Evolutionary conservation across 2,797 vertebrate genomes (phyloP).

Genomic region (Labeo calbasu): DNA sequence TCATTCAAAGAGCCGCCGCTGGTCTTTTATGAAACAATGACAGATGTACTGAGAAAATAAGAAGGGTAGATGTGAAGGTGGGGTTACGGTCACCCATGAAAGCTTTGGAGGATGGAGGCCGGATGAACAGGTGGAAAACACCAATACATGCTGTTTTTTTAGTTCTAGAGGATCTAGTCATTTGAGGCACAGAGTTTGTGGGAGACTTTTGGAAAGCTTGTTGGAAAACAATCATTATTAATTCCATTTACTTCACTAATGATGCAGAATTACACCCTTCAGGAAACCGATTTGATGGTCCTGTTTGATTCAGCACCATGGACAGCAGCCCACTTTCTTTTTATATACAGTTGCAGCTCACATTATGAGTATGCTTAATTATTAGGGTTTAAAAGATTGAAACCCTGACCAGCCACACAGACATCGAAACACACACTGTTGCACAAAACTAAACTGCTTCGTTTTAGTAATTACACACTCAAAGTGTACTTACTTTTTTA

Average conservation of each 20-base stretch:
- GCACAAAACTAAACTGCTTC: neutral
- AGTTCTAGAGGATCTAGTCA: neutral
- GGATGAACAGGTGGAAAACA: neutral
- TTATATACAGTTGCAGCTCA: neutral
- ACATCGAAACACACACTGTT: neutral
- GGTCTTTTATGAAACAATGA: conserved; percentile 10
- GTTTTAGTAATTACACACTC: neutral
- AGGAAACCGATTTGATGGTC: neutral
- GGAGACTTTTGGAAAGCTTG: neutral
- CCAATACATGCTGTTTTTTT: neutral
- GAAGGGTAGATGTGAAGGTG: neutral
- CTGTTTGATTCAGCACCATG: conserved; percentile 32
- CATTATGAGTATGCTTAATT: neutral
- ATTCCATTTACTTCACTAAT: neutral
- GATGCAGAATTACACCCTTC: neutral
- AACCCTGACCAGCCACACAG: neutral
- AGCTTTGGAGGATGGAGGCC: neutral
- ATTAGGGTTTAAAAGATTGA: neutral
- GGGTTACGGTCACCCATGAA: neutral
- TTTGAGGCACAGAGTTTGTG: neutral
- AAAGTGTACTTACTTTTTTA: neutral
- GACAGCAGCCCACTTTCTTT: neutral
- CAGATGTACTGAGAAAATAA: neutral
- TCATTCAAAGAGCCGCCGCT: neutral
- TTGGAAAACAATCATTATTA: neutral